These are phyloP conservation scores for Nanger granti DNA, from an alignment of 2,113 vertebrate genomes.

Conservation along the genomic window DNA sequence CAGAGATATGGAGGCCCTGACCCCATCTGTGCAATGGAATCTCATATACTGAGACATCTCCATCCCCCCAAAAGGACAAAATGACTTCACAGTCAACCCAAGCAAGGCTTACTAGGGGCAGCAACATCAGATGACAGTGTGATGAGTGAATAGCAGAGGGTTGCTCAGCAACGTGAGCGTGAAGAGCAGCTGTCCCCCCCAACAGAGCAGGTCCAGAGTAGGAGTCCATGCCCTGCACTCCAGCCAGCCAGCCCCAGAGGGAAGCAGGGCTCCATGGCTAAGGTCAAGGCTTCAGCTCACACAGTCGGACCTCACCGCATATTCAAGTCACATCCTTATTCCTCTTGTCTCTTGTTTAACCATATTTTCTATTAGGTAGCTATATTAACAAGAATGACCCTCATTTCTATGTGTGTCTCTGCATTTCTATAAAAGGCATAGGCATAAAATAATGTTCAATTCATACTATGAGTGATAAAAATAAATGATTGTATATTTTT, in stretches of 20 bases:
- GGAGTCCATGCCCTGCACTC: no score
- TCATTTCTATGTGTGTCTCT: background rate
- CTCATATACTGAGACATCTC: background rate
- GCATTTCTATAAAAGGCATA: background rate
- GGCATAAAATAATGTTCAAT: background rate
- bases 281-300: no score
- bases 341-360: background rate
- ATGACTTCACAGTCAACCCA: background rate
- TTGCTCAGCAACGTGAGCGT: rapidly evolving
- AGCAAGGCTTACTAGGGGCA: background rate
- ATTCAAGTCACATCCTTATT: background rate
- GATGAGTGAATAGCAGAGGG: background rate
- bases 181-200: background rate
- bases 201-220: no score
- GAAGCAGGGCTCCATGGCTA: no score
- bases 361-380: background rate
- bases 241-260: no score
- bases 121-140: background rate
- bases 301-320: background rate
- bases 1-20: background rate
- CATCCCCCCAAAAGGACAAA: background rate
- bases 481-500: background rate
- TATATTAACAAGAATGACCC: background rate
- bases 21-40: background rate
- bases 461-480: background rate